Conservation (phyloP, 2,797 vertebrate genomes). For the Malurus splendens region DNA sequence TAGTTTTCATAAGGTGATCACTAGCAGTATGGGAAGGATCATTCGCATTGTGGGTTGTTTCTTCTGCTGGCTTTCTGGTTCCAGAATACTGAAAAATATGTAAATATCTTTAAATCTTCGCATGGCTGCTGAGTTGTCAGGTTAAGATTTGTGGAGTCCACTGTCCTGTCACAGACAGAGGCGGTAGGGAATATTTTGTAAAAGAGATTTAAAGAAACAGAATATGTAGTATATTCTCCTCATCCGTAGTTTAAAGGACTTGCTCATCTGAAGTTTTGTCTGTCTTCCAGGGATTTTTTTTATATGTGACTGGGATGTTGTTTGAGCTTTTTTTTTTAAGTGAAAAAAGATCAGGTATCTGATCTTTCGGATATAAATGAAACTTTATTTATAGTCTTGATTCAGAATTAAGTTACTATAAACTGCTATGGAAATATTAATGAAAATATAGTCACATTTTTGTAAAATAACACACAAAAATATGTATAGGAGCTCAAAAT, state of each 20-base stretch:
- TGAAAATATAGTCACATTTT: not conserved
- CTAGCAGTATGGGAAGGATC: not conserved
- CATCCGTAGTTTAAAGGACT: not conserved
- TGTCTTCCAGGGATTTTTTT: not conserved
- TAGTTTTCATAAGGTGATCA: not conserved
- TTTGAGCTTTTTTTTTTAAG: not conserved
- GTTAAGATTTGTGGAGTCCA: not conserved
- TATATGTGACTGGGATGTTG: not conserved
- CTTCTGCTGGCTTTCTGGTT: not conserved
- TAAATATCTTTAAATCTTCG: not conserved
- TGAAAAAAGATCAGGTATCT: not conserved
- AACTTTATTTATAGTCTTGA: not conserved
- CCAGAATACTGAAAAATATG: not conserved
- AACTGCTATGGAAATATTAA: not conserved
- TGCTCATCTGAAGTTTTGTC: not conserved
- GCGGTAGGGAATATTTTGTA: not conserved
- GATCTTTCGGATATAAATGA: not conserved
- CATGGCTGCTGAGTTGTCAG: not conserved
- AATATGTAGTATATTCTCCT: not conserved
- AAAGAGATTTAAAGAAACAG: not conserved
- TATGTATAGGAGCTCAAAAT: not conserved
- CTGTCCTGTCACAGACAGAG: not conserved
- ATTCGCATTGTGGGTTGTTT: rapidly evolving
- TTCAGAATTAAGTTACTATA: not conserved
- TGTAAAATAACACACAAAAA: not conserved